A percentile compares a stretch with the other conserved stretches of the same genome.
Evolutionary conservation across 2,113 vertebrate species (phyloP).

Genomic region (Tautogolabrus adspersus): DNA sequence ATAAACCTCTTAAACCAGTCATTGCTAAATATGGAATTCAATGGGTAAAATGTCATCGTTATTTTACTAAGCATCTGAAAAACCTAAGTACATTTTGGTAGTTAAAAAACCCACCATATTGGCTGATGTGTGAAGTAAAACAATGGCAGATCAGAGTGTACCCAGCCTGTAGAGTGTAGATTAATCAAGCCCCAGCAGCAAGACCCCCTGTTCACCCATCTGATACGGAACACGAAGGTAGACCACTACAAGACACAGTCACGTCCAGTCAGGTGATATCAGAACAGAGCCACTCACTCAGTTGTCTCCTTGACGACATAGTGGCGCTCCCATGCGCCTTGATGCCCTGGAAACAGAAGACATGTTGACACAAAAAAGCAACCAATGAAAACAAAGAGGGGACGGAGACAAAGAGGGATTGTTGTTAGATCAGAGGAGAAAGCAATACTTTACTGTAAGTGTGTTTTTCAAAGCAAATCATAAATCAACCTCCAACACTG

Average conservation of each 20-base stretch:
- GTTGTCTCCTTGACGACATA: constrained; percentile 79
- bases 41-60: neutral
- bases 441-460: constrained; percentile 26
- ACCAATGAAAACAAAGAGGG: constrained; percentile 34
- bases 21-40: neutral
- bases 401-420: constrained; percentile 53
- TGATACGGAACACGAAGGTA: constrained; percentile 60
- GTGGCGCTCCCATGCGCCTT: constrained; percentile 77
- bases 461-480: constrained; percentile 39
- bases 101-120: neutral
- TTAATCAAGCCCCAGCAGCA: constrained; percentile 67
- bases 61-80: neutral
- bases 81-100: neutral
- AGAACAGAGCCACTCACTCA: constrained; percentile 82
- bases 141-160: constrained; percentile 30
- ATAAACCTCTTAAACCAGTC: neutral
- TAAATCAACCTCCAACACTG: constrained; percentile 30
- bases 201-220: constrained; percentile 65
- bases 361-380: constrained; percentile 70
- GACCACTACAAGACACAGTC: constrained; percentile 76
- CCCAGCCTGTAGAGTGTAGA: constrained; percentile 16
- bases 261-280: constrained; percentile 76
- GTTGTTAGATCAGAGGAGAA: constrained; percentile 59
- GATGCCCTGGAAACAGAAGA: constrained; percentile 81
- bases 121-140: constrained; percentile 62